Conservation (phyloP, 2,888 invertebrate species). For the Orthosia incerta region DNA sequence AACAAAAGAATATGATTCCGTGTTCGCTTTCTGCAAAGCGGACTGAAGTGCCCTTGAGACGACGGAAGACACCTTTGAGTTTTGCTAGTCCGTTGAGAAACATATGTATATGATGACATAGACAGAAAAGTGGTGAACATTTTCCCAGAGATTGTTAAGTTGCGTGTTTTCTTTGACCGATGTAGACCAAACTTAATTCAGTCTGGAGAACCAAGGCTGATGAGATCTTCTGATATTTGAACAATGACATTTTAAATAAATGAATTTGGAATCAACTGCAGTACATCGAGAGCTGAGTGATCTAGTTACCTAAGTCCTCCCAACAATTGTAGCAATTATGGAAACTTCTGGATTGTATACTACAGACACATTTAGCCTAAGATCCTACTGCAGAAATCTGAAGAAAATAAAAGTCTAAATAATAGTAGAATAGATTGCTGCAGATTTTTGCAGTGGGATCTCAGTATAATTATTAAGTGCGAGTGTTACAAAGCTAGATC, state of each 20-base stretch:
- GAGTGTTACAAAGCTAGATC: neutral
- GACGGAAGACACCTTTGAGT: constrained; percentile 42
- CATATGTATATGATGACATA: constrained; percentile 6
- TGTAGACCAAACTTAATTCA: neutral
- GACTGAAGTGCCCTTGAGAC: constrained; percentile 43
- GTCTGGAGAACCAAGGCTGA: neutral
- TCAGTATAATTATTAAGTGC: neutral
- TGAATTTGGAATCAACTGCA: neutral
- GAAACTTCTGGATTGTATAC: neutral
- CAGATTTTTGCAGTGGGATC: too few species aligned
- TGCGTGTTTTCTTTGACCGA: neutral
- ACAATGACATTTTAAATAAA: neutral
- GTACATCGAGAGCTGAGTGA: too few species aligned
- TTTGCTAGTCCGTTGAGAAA: constrained; percentile 19
- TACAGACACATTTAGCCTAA: neutral
- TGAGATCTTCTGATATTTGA: neutral
- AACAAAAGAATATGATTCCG: constrained; percentile 49
- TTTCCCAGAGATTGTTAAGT: constrained; percentile 16
- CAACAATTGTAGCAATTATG: neutral
- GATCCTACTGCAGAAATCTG: too few species aligned
- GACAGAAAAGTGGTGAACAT: constrained; percentile 23
- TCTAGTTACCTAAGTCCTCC: too few species aligned
- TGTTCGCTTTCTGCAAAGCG: constrained; percentile 57
- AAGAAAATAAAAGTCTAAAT: too few species aligned
- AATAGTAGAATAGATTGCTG: too few species aligned